Evolutionary conservation across 1,140 invertebrate genomes (phyloP), one percentile per base, ranked within the genome.

Genomic region (Muscidifurax raptorellus): DNA sequence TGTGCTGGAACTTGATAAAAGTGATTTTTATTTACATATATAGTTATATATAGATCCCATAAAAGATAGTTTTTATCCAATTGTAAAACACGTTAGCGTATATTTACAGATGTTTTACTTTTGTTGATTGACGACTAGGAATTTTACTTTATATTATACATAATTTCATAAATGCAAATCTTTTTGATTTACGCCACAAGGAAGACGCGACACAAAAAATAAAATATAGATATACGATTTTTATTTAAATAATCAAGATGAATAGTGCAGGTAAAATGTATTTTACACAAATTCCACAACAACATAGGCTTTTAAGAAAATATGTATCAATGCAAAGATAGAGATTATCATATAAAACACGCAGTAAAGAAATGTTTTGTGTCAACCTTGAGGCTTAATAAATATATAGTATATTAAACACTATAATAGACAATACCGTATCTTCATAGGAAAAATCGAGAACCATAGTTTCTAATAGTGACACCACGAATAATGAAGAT

Each of bases 401-500:
- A 27, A 78, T 84, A 82, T 83, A 86, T 81, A 87, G 80, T 84
- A 80, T 79, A 79, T 85, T 86, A 76, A 90, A 90, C 88, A 89
- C 88, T 88, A 89, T 88, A 86, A 91, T 92, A 92, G 91, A 92
- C 90, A 92, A 92, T 92, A 91, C 90, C 83, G 76, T 88, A 85
- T 86, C 85, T 87, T 71, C 77, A 86, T 89, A 87, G 83, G 47
- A 86, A 64, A 75, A 84, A 64, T 67, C n/a, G 74, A 85, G 59
- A 72, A 74, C 78, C 32, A 86, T 82, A 86, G 83, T 85, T 88
- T 89, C 77, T 86, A 86, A 78, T 74, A 83, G 77, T 71, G 44
- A 75, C 36, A 76, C 64, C 10, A 80, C 40, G 71, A 77, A 66
- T 28, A 86, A 77, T 76, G 36, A 79, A 40, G 28, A 67, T 71